Evolutionary conservation across 2,888 invertebrate species (phyloP), one percentile per base, ranked within the genome.

Genomic region (Tachina grossa): DNA sequence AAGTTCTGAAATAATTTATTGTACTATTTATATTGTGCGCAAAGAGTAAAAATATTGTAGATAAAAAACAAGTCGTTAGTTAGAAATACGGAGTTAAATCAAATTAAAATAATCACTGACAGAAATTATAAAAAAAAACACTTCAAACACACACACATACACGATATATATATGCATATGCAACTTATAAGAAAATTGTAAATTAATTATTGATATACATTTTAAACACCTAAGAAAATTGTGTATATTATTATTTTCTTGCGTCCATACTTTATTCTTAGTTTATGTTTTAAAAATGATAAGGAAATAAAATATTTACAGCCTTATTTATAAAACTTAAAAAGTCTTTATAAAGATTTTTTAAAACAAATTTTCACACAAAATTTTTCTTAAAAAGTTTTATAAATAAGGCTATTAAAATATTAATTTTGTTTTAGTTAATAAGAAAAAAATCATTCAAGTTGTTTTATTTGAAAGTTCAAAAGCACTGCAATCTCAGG

Each of bases 41-140:
- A 59, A 59, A 13, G 22, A 71, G 16, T 13, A 31, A 55, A 59
- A 74, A 71, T 31, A 31, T 51, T 80, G 61, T 79, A 84, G 78
- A 79, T 68, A 79, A 78, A 11, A 55, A 49, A 53, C 1, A 4
- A 31, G 31, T 45, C 51, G 16, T 83, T 79, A 76, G 71, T 72
- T 85, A 83, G 71, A 66, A 71, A 82, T 71, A 76, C 79, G 82
- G 77, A 76, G 74, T 82, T 81, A 78, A 63, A 74, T 22, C 41
- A 68, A 53, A 57, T 8, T n/a, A 14, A 75, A 68, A 31, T 0
- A 61, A 85, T 47, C 75, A 69, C 63, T 72, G 53, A 77, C 61
- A 71, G 16, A 82, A 59, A 47, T 74, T 72, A 61, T 77, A 47
- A 53, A 31, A 31, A 31, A 16, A 22, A 49, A 53, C 69, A 68